These are phyloP conservation scores for Drosophila testacea DNA, from an alignment of 2,888 invertebrate genomes.

Conservation along the genomic window DNA sequence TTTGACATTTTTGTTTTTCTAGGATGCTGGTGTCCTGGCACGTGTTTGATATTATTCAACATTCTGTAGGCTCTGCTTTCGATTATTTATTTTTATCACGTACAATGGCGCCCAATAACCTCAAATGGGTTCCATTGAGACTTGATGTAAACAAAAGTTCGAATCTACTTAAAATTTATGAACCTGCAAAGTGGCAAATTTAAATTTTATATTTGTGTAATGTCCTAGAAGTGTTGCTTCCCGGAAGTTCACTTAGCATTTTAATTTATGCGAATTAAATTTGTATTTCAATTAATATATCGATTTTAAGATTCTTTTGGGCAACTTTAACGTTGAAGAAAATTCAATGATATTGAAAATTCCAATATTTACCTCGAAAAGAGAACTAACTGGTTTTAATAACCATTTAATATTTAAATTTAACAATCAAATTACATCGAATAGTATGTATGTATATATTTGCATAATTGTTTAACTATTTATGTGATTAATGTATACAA, in stretches of 20 bases:
- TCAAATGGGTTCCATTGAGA: constrained; percentile 45
- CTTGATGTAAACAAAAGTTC: constrained; percentile 46
- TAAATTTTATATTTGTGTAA: constrained; percentile 41
- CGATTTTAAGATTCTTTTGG: no score
- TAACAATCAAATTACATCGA: no score
- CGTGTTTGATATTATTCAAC: constrained; percentile 56
- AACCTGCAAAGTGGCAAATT: constrained; percentile 54
- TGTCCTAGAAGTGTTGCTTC: constrained; percentile 30
- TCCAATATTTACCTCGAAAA: no score
- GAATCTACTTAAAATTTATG: constrained; percentile 51
- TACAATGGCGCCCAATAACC: constrained; percentile 58
- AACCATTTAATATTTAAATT: no score
- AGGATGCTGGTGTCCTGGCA: constrained; percentile 28
- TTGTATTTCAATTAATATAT: constrained; percentile 34
- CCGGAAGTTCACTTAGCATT: constrained; percentile 11
- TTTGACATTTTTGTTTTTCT: constrained; percentile 44
- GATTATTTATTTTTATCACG: constrained; percentile 58
- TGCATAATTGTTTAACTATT: not conserved
- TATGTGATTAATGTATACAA: constrained; percentile 2
- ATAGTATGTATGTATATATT: no score
- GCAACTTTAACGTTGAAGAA: no score
- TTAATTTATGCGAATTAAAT: constrained; percentile 16
- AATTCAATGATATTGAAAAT: no score
- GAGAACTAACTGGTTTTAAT: no score
- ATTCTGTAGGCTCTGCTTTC: constrained; percentile 32